A percentile compares a stretch with the other conserved stretches of the same genome.
phyloP scores from a whole-genome alignment of 2,888 invertebrate genomes.

The Cataglyphis altisquamis region DNA sequence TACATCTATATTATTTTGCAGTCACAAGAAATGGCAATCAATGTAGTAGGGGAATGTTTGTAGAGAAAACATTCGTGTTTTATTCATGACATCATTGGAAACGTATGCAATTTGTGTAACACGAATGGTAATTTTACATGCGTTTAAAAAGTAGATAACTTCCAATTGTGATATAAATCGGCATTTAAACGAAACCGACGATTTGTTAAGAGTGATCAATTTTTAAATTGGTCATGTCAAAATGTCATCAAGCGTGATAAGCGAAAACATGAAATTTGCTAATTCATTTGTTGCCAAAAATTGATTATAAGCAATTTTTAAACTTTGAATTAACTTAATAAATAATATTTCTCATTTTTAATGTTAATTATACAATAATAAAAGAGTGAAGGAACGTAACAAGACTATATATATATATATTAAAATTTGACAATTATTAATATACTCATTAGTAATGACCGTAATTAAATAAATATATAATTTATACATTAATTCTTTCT shows the following conservation, averaged over 20 bases:
- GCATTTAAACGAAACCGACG: conserved; percentile 32
- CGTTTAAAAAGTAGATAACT: conserved; percentile 32
- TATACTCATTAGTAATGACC: not conserved
- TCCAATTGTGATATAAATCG: conserved; percentile 50
- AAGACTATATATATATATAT: conserved; percentile 1
- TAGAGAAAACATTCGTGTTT: conserved; percentile 17
- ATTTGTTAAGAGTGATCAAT: not conserved
- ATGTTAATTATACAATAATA: not conserved
- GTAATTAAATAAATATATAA: not conserved
- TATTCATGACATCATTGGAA: conserved; percentile 28
- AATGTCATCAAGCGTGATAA: conserved; percentile 33
- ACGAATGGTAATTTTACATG: conserved; percentile 39
- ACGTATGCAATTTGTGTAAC: conserved; percentile 5
- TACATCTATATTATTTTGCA: conserved; percentile 18
- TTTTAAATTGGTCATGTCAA: conserved; percentile 23
- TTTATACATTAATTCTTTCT: conserved; percentile 1
- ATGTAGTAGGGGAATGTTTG: not conserved
- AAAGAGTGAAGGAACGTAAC: not conserved
- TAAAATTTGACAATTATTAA: not conserved
- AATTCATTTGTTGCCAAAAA: not conserved
- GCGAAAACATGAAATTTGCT: conserved; percentile 14
- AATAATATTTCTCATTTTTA: not conserved
- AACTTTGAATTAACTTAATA: not conserved
- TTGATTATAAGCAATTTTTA: not conserved
- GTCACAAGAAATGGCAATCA: conserved; percentile 34